phyloP scores from a whole-genome alignment of 1,140 invertebrate genomes.

The Calycopis cecrops region DNA sequence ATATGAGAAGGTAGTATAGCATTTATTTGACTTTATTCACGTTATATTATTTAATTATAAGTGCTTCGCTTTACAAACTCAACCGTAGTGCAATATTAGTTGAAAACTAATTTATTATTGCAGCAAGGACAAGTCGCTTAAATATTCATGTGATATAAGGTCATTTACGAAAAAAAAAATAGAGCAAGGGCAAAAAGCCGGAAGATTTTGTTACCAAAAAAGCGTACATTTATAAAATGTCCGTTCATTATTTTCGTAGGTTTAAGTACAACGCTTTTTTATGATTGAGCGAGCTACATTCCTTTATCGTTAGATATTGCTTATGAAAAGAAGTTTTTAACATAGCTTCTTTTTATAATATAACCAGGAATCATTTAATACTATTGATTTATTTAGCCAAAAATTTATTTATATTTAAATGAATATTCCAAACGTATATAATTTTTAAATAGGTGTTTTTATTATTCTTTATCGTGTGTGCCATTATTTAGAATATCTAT shows the following conservation, averaged over 20 bases:
- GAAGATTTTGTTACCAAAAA: conserved; percentile 10
- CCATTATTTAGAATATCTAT: neutral
- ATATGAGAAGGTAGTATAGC: conserved; percentile 72
- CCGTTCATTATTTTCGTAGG: conserved; percentile 2
- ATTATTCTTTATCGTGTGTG: conserved; percentile 7
- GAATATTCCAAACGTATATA: neutral
- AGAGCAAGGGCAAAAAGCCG: neutral
- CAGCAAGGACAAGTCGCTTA: neutral
- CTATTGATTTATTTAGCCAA: too few relatives aligned
- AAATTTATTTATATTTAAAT: too few relatives aligned
- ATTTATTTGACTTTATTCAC: conserved; percentile 71
- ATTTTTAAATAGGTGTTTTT: neutral
- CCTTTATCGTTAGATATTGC: too few relatives aligned
- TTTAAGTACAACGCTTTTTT: neutral
- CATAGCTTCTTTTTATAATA: too few relatives aligned
- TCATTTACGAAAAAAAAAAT: neutral
- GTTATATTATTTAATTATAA: conserved; percentile 22
- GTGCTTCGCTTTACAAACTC: conserved; percentile 15
- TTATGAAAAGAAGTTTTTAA: too few relatives aligned
- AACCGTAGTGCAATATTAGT: neutral
- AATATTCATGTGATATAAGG: neutral
- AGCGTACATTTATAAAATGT: conserved; percentile 3
- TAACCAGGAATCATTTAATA: too few relatives aligned
- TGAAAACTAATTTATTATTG: conserved; percentile 3
- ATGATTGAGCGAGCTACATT: too few relatives aligned